Conservation (phyloP, 2,888 invertebrate species). For the Thera obeliscata region DNA sequence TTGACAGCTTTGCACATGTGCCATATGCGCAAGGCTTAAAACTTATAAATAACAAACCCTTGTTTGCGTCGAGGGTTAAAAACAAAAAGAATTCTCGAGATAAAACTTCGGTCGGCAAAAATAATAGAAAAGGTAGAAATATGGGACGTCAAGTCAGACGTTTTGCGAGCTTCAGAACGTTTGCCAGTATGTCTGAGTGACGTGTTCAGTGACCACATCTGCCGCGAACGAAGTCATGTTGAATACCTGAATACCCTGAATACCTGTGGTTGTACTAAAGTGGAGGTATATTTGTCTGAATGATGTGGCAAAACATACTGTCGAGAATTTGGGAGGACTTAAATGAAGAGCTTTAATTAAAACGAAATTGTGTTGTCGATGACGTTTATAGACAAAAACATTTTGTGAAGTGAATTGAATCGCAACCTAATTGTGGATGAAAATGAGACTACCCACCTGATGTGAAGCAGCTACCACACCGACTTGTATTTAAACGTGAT, state of each 20-base stretch:
- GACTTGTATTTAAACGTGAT: too few relatives aligned
- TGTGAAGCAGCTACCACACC: too few relatives aligned
- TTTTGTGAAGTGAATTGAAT: too few relatives aligned
- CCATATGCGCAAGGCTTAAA: too few relatives aligned
- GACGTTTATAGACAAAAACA: too few relatives aligned
- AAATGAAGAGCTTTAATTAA: background rate
- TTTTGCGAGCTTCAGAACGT: constrained; percentile 24
- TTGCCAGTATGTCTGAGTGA: constrained; percentile 23
- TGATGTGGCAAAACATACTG: background rate
- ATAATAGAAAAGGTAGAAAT: constrained; percentile 23
- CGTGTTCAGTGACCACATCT: constrained; percentile 25
- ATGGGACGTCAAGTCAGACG: constrained; percentile 24
- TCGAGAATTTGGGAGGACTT: background rate
- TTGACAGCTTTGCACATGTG: too few relatives aligned
- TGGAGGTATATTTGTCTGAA: background rate
- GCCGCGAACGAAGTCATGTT: constrained; percentile 19
- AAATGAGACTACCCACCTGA: too few relatives aligned
- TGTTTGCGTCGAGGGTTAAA: background rate
- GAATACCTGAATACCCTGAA: constrained; percentile 5
- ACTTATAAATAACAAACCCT: too few relatives aligned
- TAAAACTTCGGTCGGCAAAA: constrained; percentile 5
- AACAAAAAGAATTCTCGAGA: constrained; percentile 6
- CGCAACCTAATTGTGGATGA: too few relatives aligned
- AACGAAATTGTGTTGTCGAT: too few relatives aligned
- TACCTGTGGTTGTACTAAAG: background rate